phyloP scores from a whole-genome alignment of 92 coral and sea anemone genomes.

The Paragorgia papillata region DNA sequence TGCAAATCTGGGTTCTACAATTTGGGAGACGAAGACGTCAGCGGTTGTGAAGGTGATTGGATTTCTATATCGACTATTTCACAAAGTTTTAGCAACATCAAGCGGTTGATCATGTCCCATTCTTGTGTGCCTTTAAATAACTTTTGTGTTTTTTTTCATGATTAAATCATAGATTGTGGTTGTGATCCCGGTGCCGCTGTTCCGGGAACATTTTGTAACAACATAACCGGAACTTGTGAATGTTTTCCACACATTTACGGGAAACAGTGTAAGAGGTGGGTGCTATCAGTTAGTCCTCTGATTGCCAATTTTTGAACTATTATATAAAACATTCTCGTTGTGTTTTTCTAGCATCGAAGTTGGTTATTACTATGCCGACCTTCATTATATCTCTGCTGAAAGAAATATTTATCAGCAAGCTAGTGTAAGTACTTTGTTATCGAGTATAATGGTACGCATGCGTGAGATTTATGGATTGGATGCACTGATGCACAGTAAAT shows the following conservation, averaged over 20 bases:
- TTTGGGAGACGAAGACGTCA: conserved; percentile 44
- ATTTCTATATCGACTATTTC: background rate
- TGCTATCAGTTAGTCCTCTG: background rate
- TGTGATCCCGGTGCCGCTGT: conserved; percentile 83
- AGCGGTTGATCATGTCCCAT: background rate
- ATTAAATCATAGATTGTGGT: conserved; percentile 54
- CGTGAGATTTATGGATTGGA: too few relatives aligned
- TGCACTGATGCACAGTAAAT: too few relatives aligned
- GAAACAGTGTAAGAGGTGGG: conserved; percentile 62
- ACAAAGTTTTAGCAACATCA: background rate
- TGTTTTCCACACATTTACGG: conserved; percentile 75
- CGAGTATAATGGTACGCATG: too few relatives aligned
- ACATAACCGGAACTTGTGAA: conserved; percentile 77
- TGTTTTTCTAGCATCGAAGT: conserved; percentile 48
- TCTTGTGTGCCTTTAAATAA: background rate
- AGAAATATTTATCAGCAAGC: conserved; percentile 65
- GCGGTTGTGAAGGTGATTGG: conserved; percentile 77
- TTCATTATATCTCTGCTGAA: conserved; percentile 61
- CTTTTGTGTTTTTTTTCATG: background rate
- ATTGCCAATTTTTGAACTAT: too few relatives aligned
- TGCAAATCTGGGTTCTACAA: conserved; percentile 85
- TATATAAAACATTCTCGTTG: background rate
- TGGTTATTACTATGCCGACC: conserved; percentile 74
- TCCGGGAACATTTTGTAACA: conserved; percentile 63
- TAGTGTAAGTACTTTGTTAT: conserved; percentile 60